A percentile compares a stretch with the other conserved stretches of the same genome.
phyloP scores from a whole-genome alignment of 2,797 vertebrate genomes.

The Syndactyla subalaris region DNA sequence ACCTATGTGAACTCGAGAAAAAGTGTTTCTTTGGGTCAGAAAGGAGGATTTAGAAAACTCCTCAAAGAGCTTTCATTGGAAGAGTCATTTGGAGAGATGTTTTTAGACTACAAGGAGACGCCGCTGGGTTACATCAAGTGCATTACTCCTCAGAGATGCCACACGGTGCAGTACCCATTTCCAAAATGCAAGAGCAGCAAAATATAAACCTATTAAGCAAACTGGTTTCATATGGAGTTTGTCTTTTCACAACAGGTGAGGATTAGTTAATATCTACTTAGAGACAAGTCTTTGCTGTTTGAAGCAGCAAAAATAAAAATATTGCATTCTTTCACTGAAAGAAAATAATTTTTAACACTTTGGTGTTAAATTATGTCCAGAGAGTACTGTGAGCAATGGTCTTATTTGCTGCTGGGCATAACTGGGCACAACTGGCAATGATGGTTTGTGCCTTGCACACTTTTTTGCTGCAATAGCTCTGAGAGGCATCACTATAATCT shows the following conservation, averaged over 20 bases:
- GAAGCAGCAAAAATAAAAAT: neutral
- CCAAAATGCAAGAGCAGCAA: neutral
- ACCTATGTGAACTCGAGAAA: neutral
- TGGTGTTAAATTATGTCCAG: neutral
- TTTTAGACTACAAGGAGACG: neutral
- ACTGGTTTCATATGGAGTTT: accelerated
- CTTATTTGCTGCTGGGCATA: neutral
- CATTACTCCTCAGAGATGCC: neutral
- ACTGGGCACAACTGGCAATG: neutral
- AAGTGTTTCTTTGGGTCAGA: neutral
- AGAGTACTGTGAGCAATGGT: neutral
- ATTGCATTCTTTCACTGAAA: neutral
- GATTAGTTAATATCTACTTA: neutral
- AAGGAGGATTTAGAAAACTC: neutral
- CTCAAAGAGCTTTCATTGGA: neutral
- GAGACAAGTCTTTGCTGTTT: neutral
- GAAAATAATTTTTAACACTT: neutral
- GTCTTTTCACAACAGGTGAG: neutral
- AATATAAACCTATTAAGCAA: neutral
- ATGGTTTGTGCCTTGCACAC: neutral
- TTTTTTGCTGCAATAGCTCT: neutral
- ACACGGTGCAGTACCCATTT: accelerated
- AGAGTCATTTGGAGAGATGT: neutral
- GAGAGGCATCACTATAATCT: neutral
- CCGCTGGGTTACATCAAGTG: neutral